Evolutionary conservation across 2,797 vertebrate genomes (phyloP).

Genomic region (Botia kubotai): DNA sequence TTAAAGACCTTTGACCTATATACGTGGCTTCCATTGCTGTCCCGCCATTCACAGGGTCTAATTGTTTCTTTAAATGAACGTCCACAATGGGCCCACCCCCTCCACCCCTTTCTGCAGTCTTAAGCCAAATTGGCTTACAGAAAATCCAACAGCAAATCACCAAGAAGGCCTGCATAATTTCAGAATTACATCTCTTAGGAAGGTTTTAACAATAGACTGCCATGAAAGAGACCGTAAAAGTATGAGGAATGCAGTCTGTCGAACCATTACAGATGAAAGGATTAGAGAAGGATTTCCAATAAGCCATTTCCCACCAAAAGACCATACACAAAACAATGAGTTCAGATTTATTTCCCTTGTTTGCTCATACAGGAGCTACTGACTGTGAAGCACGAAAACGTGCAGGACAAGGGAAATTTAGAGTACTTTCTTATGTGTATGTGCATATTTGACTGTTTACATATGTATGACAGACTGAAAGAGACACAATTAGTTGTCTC

Average conservation of each 20-base stretch:
- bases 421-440: not conserved
- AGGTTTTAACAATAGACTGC: conserved; percentile 24
- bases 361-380: conserved; percentile 10
- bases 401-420: not conserved
- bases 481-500: not conserved
- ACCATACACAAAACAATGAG: conserved; percentile 36
- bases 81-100: conserved; percentile 19
- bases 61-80: conserved; percentile 55
- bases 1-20: conserved; percentile 76
- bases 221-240: conserved; percentile 22
- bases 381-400: not conserved
- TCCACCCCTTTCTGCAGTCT: not conserved
- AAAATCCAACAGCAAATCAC: conserved; percentile 33
- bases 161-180: conserved; percentile 24
- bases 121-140: conserved; percentile 31
- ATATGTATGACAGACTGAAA: not conserved
- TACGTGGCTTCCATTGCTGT: conserved; percentile 54
- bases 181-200: conserved; percentile 9
- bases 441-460: not conserved
- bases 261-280: conserved; percentile 40
- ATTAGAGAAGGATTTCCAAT: conserved; percentile 42
- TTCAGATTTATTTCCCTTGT: conserved; percentile 29
- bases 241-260: conserved; percentile 21
- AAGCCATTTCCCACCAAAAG: conserved; percentile 31
- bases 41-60: conserved; percentile 44